phyloP scores from a whole-genome alignment of 2,113 vertebrate genomes.

The Osmerus mordax region DNA sequence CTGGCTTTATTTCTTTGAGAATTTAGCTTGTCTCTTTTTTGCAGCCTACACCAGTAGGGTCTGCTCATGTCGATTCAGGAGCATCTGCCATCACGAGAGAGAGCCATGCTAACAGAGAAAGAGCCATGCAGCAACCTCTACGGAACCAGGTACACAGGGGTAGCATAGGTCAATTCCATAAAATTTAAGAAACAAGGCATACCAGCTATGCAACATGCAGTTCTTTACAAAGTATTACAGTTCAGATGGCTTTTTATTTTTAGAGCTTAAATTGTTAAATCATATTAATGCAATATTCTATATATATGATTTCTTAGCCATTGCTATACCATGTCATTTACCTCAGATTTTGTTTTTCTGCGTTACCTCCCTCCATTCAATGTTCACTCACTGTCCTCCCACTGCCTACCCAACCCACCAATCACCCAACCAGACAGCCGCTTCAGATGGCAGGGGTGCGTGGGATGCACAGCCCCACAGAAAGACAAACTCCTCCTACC shows the following conservation, averaged over 20 bases:
- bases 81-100: conserved; percentile 81
- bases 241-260: no score
- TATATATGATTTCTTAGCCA: no score
- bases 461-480: conserved; percentile 86
- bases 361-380: conserved; percentile 5
- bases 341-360: conserved; percentile 1
- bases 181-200: background rate
- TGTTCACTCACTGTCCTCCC: background rate
- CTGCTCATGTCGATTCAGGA: conserved; percentile 83
- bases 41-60: conserved; percentile 85
- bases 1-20: background rate
- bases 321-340: no score
- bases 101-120: conserved; percentile 81
- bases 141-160: conserved; percentile 78
- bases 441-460: conserved; percentile 83
- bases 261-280: no score
- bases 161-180: background rate
- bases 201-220: no score
- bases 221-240: no score
- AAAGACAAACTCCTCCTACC: conserved; percentile 84
- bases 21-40: conserved; percentile 24
- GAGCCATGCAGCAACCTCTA: conserved; percentile 77
- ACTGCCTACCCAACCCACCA: conserved; percentile 30
- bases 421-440: conserved; percentile 67
- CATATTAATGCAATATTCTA: no score